Base-by-base conservation (phyloP, 2,797 vertebrate genomes). In the Halcyon badia region DNA sequence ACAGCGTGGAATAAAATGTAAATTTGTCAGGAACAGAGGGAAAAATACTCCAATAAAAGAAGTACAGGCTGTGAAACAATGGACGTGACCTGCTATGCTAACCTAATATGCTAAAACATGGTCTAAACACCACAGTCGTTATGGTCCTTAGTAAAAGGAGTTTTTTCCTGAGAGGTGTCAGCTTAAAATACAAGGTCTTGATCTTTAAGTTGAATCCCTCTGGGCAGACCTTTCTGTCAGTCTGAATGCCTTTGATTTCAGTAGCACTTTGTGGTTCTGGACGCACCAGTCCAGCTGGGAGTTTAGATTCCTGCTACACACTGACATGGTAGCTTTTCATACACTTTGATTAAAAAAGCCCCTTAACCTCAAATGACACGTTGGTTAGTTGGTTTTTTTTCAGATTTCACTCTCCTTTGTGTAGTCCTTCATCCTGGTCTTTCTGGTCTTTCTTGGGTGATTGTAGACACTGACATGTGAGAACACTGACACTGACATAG, bases 111-210 rank as follows among this genome's bases (percentile, higher is more conserved):
- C 75, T 83, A 62, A 91, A 89, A 72, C 0, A 2, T 58, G 8
- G 21, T 76, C 83, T 83, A 58, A 69, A 62, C 49, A 61, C 0
- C 5, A 20, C 15, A 18, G 31, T 57, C 49, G 42, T 80, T 61
- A 48, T 0, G 13, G 17, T 76, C 31, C 68, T 73, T 26, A 48
- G 49, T 25, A 77, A 77, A 82, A 79, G 10, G 20, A 73, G 8
- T 60, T 79, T 82, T 83, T 37, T 84, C 39, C 37, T 10, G 44
- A 79, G 77, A 75, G 6, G 28, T 57, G 30, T 79, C 48, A 80
- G 17, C 18, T 65, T 82, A 80, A 90, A 95, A 89, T 30, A 42
- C 17, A 70, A 64, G 52, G 62, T 93, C 80, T 88, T 93, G 76
- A 76, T 69, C 80, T 92, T 80, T 84, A 72, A 52, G 93, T 94